phyloP scores from a whole-genome alignment of 2,113 vertebrate species.

The Agapornis roseicollis region DNA sequence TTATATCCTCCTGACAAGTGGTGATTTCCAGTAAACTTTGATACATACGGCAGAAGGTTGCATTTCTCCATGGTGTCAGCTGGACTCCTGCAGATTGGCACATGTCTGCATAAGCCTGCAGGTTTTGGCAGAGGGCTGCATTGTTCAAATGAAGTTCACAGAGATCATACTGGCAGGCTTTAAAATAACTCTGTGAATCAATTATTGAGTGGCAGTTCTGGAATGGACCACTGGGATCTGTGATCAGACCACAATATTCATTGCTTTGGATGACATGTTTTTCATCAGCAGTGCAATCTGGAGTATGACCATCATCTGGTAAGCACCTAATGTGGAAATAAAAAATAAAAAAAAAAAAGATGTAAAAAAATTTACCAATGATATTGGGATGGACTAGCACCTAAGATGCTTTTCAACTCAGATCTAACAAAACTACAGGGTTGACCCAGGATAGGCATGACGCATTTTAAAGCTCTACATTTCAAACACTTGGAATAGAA shows the following conservation, averaged over 20 bases:
- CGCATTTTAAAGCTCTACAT: neutral
- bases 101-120: conserved; percentile 57
- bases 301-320: conserved; percentile 42
- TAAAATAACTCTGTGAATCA: conserved; percentile 33
- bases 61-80: conserved; percentile 58
- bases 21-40: neutral
- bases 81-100: conserved; percentile 54
- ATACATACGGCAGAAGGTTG: conserved; percentile 69
- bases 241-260: conserved; percentile 49
- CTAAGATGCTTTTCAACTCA: neutral
- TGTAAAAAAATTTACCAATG: neutral
- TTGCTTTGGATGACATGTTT: conserved; percentile 47
- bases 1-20: neutral
- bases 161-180: conserved; percentile 61
- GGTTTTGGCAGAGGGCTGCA: conserved; percentile 46
- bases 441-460: neutral
- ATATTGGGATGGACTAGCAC: neutral
- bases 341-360: neutral
- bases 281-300: conserved; percentile 52
- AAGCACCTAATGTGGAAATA: conserved; percentile 13
- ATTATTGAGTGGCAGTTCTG: conserved; percentile 37
- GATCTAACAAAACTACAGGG: neutral
- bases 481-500: neutral
- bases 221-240: conserved; percentile 47
- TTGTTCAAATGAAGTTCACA: conserved; percentile 56